phyloP scores from a whole-genome alignment of 2,797 vertebrate species.

The Sebastes kiyomatsui region DNA sequence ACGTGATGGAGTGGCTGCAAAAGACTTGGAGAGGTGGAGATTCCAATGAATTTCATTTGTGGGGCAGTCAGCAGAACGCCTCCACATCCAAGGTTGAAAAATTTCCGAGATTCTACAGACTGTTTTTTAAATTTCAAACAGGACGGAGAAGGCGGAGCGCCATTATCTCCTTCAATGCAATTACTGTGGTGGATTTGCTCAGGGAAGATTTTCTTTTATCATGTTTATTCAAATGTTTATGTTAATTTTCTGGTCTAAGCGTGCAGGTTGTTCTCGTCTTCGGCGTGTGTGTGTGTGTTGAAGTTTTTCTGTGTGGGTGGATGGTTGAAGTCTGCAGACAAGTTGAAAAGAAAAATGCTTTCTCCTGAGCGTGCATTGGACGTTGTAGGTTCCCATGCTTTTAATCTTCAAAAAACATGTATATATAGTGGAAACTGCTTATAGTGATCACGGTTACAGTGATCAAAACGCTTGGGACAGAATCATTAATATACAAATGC shows the following conservation, averaged over 20 bases:
- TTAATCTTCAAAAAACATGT: background rate
- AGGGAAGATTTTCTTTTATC: constrained; percentile 52
- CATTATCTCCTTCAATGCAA: constrained; percentile 52
- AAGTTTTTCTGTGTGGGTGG: constrained; percentile 11
- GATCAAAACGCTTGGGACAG: no score
- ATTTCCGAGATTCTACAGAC: constrained; percentile 24
- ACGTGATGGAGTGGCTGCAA: constrained; percentile 65
- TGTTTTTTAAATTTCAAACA: constrained; percentile 51
- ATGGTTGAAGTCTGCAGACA: constrained; percentile 8
- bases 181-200: constrained; percentile 49
- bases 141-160: constrained; percentile 32
- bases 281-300: background rate
- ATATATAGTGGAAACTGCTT: no score
- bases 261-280: constrained; percentile 15
- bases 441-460: no score
- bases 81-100: constrained; percentile 22
- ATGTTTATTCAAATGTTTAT: constrained; percentile 60
- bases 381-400: background rate
- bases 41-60: constrained; percentile 75
- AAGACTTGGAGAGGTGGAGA: constrained; percentile 63
- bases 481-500: no score
- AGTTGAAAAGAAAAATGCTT: constrained; percentile 9
- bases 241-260: constrained; percentile 10
- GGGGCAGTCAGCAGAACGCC: constrained; percentile 57
- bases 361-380: constrained; percentile 1